These are phyloP conservation scores for Leptinotarsa haldemani DNA, from an alignment of 2,888 invertebrate genomes.

Conservation along the genomic window DNA sequence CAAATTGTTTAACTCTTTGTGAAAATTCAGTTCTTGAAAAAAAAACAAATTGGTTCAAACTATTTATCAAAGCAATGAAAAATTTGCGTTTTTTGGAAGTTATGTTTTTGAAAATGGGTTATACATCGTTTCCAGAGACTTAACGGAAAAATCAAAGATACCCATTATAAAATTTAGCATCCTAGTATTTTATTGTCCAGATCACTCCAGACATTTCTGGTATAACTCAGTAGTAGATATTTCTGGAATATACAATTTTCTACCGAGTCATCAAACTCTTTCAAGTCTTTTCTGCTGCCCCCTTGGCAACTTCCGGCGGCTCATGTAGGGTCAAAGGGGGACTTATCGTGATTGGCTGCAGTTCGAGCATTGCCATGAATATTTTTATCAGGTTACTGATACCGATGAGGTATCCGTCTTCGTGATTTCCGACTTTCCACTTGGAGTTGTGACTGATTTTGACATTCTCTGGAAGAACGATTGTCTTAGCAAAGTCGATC, in stretches of 20 bases:
- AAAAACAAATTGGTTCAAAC: too few species aligned
- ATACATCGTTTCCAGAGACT: not conserved
- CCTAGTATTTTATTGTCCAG: not conserved
- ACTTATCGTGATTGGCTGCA: slow-evolving; percentile 61
- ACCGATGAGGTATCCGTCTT: slow-evolving; percentile 95
- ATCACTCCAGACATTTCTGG: not conserved
- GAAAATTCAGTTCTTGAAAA: too few species aligned
- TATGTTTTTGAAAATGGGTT: too few species aligned
- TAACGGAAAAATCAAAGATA: not conserved
- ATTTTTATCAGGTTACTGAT: slow-evolving; percentile 90
- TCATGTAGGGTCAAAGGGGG: slow-evolving; percentile 60
- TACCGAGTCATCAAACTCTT: not conserved
- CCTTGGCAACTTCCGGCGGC: slow-evolving; percentile 51
- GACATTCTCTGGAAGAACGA: slow-evolving; percentile 80
- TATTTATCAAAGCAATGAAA: too few species aligned
- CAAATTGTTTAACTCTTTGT: too few species aligned
- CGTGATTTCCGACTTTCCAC: slow-evolving; percentile 96
- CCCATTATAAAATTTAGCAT: not conserved
- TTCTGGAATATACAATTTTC: not conserved
- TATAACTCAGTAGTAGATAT: not conserved
- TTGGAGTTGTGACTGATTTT: slow-evolving; percentile 82
- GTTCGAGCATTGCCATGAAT: slow-evolving; percentile 75
- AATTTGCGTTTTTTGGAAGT: too few species aligned
- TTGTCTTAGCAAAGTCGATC: slow-evolving; percentile 97
- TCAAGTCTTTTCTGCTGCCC: slow-evolving; percentile 44